Base-by-base conservation (phyloP, 2,113 vertebrate species). In the Varanus salvator region DNA sequence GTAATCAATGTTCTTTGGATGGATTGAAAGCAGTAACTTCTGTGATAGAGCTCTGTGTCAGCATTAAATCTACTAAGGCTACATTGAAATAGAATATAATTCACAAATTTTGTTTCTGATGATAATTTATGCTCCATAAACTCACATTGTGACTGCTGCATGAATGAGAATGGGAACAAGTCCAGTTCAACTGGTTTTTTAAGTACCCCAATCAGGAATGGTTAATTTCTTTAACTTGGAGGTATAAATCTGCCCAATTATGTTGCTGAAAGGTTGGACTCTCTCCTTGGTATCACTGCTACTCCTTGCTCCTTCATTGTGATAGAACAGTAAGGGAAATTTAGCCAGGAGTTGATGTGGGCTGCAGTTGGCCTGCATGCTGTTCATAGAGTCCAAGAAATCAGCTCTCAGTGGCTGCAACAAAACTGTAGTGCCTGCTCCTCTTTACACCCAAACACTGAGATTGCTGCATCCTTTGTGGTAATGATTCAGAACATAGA, bases 31-130 rank as follows among this genome's bases (percentile, higher is more conserved):
- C 60, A 64, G 17, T 17, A 8, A 6, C 54, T 6, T 29, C 52
- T 52, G 9, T 52, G 66, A 0, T 0, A 0, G 0, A 0, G 4
- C 1, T 78, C 38, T 52, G n/a, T n/a, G 64, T 54, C 25, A 80
- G 77, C 48, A 80, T 71, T 68, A 54, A n/a, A 68, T 71, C 64
- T 80, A 23, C 69, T 17, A 80, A 52, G 29, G 19, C 31, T 54
- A 90, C 12, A 72, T 66, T 15, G 31, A 69, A 4, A 4, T 23
- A 34, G 52, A 72, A 71, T 17, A 68, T 52, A 71, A 80, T 34
- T n/a, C 9, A 68, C 44, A 80, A 50, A 64, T 34, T 34, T 80
- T 68, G 38, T 87, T 80, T n/a, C 64, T 34, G 29, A 52, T 34
- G 31, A 71, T 69, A 80, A 87, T 31, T 71, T 23, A 87, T n/a